Conservation (phyloP, 2,888 invertebrate genomes). For the Agrotis puta region DNA sequence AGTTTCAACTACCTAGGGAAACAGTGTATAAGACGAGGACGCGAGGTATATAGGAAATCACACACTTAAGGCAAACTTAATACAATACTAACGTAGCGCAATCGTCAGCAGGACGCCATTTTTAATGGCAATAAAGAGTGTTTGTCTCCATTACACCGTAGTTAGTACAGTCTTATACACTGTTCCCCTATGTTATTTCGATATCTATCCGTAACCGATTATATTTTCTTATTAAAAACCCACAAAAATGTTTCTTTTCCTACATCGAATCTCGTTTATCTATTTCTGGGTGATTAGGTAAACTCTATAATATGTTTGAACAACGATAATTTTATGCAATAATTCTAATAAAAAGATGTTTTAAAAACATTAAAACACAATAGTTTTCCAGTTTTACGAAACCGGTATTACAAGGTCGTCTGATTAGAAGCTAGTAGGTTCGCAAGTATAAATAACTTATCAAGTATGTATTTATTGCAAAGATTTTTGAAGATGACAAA, state of each 20-base stretch:
- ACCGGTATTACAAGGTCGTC: conserved; percentile 62
- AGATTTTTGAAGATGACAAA: conserved; percentile 37
- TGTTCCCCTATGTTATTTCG: too few species aligned
- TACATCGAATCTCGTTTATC: conserved; percentile 22
- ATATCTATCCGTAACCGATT: background rate
- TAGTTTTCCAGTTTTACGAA: conserved; percentile 63
- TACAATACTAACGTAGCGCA: too few species aligned
- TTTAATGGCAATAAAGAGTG: too few species aligned
- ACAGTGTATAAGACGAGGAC: too few species aligned
- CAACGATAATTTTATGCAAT: conserved; percentile 65
- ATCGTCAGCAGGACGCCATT: too few species aligned
- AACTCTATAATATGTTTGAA: conserved; percentile 52
- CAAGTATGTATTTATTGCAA: conserved; percentile 29
- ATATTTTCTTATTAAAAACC: conserved; percentile 8
- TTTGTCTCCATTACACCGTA: too few species aligned
- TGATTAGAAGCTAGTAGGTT: conserved; percentile 44
- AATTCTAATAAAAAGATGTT: conserved; percentile 56
- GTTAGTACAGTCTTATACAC: too few species aligned
- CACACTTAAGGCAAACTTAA: too few species aligned
- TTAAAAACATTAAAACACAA: conserved; percentile 59
- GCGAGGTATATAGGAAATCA: too few species aligned
- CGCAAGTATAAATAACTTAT: conserved; percentile 46
- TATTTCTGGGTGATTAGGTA: conserved; percentile 53
- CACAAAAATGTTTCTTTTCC: conserved; percentile 9
- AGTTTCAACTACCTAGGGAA: background rate